Conservation (phyloP, 2,888 invertebrate species). For the Prosapia bicincta region DNA sequence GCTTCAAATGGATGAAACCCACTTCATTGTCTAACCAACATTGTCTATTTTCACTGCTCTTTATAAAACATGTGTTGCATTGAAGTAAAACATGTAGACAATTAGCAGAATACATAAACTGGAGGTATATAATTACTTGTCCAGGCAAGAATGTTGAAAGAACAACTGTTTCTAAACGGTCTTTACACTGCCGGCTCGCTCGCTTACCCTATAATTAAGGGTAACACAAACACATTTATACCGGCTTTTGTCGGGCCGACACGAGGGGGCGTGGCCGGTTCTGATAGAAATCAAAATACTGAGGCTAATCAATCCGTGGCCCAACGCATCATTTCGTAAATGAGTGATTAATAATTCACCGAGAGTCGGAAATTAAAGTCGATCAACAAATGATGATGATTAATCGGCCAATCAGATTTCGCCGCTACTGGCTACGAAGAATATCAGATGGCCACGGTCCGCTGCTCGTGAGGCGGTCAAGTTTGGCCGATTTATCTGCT, state of each 20-base stretch:
- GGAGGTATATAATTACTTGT: background rate
- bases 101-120: background rate
- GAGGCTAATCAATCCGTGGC: slow-evolving; percentile 16
- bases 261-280: slow-evolving; percentile 7
- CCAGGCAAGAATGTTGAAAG: background rate
- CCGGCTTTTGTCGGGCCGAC: slow-evolving; percentile 23
- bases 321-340: slow-evolving; percentile 9
- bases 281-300: slow-evolving; percentile 28
- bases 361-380: slow-evolving; percentile 22
- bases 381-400: slow-evolving; percentile 14
- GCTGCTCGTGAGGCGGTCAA: too few relatives aligned
- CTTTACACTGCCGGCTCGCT: background rate
- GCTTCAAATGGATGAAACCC: too few relatives aligned
- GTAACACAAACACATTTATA: slow-evolving; percentile 26
- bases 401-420: background rate
- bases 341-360: slow-evolving; percentile 25
- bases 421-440: slow-evolving; percentile 11
- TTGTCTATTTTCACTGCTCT: background rate
- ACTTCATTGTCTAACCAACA: background rate
- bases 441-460: too few relatives aligned
- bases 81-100: background rate
- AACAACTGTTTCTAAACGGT: background rate
- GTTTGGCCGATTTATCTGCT: too few relatives aligned
- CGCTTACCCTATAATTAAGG: slow-evolving; percentile 27
- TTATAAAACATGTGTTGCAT: background rate